Evolutionary conservation across 2,113 vertebrate species (phyloP).

Genomic region (Chionodraco myersi): DNA sequence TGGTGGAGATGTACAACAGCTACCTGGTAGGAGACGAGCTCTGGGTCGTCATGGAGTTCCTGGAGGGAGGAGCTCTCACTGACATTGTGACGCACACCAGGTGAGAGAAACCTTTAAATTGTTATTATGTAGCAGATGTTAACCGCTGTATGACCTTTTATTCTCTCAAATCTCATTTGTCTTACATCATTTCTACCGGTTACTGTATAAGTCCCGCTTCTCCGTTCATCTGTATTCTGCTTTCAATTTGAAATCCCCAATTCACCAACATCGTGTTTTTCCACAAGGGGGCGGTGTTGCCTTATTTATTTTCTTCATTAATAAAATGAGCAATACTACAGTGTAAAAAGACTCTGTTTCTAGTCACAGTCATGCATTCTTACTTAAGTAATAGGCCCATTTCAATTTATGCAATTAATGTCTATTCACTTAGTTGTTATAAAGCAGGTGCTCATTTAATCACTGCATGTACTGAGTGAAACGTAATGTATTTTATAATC

Average conservation of each 20-base stretch:
- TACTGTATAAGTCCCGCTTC: neutral
- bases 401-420: neutral
- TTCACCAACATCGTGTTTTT: neutral
- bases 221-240: neutral
- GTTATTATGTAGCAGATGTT: neutral
- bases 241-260: neutral
- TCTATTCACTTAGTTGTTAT: too few relatives aligned
- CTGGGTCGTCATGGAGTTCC: constrained; percentile 99
- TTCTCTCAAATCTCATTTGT: too few relatives aligned
- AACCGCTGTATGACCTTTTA: neutral
- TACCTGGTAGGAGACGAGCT: constrained; percentile 97
- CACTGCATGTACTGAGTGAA: too few relatives aligned
- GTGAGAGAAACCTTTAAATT: constrained; percentile 62
- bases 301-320: neutral
- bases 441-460: too few relatives aligned
- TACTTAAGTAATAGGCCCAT: neutral
- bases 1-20: constrained; percentile 99
- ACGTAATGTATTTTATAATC: too few relatives aligned
- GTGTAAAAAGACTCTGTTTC: neutral
- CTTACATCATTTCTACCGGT: too few relatives aligned
- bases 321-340: neutral
- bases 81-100: constrained; percentile 98
- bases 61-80: constrained; percentile 94
- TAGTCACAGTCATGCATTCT: neutral
- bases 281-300: constrained; percentile 72